A percentile compares a stretch with the other conserved stretches of the same genome.
phyloP scores from a whole-genome alignment of 2,797 vertebrate species.

The Botia almorhae region DNA sequence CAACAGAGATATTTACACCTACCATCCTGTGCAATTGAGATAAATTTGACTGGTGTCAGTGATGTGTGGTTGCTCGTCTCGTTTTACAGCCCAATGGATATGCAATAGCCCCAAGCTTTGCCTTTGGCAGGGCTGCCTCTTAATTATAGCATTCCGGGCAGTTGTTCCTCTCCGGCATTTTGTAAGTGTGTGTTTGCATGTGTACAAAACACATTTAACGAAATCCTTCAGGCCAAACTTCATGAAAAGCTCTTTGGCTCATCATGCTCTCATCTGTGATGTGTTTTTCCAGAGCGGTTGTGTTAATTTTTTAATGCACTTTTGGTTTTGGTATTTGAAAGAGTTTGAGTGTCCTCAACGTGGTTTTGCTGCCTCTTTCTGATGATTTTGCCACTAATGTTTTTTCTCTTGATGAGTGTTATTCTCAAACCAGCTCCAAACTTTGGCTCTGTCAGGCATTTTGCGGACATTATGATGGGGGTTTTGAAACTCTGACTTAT shows the following conservation, averaged over 20 bases:
- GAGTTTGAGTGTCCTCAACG: constrained; percentile 63
- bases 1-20: constrained; percentile 51
- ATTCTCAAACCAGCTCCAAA: constrained; percentile 68
- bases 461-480: constrained; percentile 55
- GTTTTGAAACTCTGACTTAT: constrained; percentile 56
- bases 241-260: background rate
- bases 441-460: constrained; percentile 62
- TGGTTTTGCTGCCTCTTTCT: constrained; percentile 68
- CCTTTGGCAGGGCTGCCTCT: constrained; percentile 44
- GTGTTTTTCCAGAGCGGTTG: constrained; percentile 8
- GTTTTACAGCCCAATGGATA: constrained; percentile 52
- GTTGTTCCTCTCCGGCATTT: constrained; percentile 23
- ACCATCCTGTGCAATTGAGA: constrained; percentile 53
- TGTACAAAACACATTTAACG: constrained; percentile 16
- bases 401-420: constrained; percentile 74
- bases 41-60: constrained; percentile 50
- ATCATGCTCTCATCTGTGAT: background rate
- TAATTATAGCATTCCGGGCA: constrained; percentile 35
- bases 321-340: constrained; percentile 62
- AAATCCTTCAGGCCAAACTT: constrained; percentile 22
- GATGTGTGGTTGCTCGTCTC: constrained; percentile 42
- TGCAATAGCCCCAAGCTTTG: constrained; percentile 54
- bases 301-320: constrained; percentile 26
- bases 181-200: constrained; percentile 29
- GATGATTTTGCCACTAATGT: constrained; percentile 74